Percentiles rank a stretch among this genome's conserved stretches.
These are phyloP conservation scores for Linyphia triangularis DNA, from an alignment of 2,888 invertebrate genomes.

Conservation along the genomic window DNA sequence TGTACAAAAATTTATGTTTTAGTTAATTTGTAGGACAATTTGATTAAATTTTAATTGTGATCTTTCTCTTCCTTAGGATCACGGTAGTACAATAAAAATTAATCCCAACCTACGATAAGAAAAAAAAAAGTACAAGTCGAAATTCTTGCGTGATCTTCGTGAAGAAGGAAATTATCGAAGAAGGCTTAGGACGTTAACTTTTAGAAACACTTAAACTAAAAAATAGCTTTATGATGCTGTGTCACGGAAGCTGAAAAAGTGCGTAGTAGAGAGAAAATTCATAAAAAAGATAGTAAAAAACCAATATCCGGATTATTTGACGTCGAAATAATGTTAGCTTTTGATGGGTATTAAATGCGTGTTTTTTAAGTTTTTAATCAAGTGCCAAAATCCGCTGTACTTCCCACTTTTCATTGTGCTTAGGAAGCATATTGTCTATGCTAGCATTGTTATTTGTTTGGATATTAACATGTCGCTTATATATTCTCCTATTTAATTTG, in stretches of 20 bases:
- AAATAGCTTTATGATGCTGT: neutral
- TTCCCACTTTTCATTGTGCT: neutral
- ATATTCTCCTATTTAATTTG: too few relatives aligned
- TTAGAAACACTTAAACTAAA: neutral
- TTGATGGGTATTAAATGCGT: neutral
- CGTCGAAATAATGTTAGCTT: neutral
- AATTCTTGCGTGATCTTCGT: neutral
- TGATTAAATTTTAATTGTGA: too few relatives aligned
- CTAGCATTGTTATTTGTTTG: neutral
- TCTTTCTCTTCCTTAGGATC: neutral
- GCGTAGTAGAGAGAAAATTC: neutral
- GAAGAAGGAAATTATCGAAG: slow-evolving; percentile 7
- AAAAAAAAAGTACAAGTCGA: neutral
- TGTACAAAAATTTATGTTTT: too few relatives aligned
- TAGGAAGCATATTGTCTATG: neutral
- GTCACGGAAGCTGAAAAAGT: neutral
- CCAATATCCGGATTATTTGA: slow-evolving; percentile 34
- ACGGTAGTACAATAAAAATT: neutral
- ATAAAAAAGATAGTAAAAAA: neutral
- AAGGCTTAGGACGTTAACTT: neutral
- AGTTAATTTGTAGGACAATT: too few relatives aligned
- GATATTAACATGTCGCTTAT: neutral
- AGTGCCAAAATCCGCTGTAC: slow-evolving; percentile 1
- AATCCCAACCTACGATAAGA: neutral
- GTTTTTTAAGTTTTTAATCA: neutral